Base-by-base conservation (phyloP, 2,888 invertebrate species). In the Pocota personata region DNA sequence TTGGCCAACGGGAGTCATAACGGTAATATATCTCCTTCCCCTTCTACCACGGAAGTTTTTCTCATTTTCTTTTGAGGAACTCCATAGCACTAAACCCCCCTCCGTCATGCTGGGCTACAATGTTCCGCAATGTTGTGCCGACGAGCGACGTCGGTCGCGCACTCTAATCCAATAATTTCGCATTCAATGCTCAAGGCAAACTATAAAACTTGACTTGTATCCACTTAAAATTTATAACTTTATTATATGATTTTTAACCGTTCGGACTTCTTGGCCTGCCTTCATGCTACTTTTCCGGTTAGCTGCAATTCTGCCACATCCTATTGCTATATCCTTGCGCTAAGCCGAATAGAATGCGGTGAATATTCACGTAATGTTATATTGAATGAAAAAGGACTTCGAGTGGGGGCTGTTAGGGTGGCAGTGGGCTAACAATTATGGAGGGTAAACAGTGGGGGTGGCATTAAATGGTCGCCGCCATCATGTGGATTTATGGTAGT, bases 191-290 rank as follows among this genome's bases (percentile, higher is more conserved):
- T 55, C 46, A 60, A 66, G 76, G 86, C 86, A 77, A 82, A 86
- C 86, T 82, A 86, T 86, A 86, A 86, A 86, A 86, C 86, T 86
- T 76, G 82, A 82, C 86, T 84, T 86, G 76, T 82, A 82, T 86
- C 82, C 86, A 82, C 86, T 86, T 86, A 66, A 71, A 82, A 86
- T 86, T 86, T 86, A 86, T 86, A 86, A 86, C 86, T 86, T 76
- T 72, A 82, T 86, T 86, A 82, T 86, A 76, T 86, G 86, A 82
- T 80, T 82, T 86, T 80, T 64, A 75, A 76, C 62, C 35, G 84
- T 75, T 58, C n/a, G 75, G 71, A 69, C 57, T 77, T 58, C 77
- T 77, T 82, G 77, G 77, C 24, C 72, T 55, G 69, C 19, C 46
- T 50, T 67, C 55, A 55, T 69, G 7, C 48, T 21, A 50, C 43